A percentile compares a stretch with the other conserved stretches of the same genome.
phyloP scores from a whole-genome alignment of 2,113 vertebrate species.

The Colaptes auratus region DNA sequence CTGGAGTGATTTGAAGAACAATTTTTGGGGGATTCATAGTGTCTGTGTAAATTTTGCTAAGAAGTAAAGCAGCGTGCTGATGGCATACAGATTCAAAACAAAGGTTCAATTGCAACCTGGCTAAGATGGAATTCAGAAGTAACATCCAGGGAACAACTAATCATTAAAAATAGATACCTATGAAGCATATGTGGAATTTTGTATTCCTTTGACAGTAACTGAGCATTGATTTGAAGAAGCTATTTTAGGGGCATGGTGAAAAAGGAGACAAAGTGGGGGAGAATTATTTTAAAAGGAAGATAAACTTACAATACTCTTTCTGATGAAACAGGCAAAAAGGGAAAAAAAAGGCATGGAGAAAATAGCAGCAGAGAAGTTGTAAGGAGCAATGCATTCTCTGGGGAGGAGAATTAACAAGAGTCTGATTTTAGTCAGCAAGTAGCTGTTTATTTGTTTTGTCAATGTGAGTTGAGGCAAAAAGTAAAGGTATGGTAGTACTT shows the following conservation, averaged over 20 bases:
- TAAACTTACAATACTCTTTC: not conserved
- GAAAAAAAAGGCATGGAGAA: not conserved
- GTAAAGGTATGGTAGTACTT: not conserved
- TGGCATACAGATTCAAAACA: not conserved
- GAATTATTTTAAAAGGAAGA: not conserved
- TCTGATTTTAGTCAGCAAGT: constrained; percentile 1
- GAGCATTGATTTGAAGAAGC: not conserved
- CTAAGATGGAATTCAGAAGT: not conserved
- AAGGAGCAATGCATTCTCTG: not conserved
- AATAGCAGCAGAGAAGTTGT: not conserved
- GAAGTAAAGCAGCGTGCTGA: not conserved
- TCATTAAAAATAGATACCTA: not conserved
- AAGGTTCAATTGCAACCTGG: not conserved
- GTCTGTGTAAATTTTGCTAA: not conserved
- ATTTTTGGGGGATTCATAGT: not conserved
- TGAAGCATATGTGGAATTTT: not conserved
- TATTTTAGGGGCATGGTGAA: not conserved
- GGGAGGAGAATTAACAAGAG: not conserved
- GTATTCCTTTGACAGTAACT: not conserved
- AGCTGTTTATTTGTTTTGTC: not conserved
- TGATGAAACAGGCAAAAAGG: not conserved
- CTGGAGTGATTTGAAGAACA: not conserved
- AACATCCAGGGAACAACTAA: not conserved
- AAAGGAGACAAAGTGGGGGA: not conserved
- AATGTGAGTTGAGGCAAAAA: not conserved